Base-by-base conservation (phyloP, 1,140 invertebrate genomes). In the Caenorhabditis brenneri region DNA sequence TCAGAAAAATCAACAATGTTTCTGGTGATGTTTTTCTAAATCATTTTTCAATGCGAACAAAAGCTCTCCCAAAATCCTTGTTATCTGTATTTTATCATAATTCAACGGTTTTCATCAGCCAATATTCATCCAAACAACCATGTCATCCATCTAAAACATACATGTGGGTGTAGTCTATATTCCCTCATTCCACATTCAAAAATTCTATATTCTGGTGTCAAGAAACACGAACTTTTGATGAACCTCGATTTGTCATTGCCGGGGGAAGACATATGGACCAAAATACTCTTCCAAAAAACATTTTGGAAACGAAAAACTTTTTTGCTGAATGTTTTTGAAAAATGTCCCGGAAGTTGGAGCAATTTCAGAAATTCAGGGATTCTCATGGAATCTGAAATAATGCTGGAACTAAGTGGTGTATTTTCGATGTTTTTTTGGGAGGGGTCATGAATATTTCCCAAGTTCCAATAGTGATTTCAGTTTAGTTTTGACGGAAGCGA, bases 151-250 rank as follows among this genome's bases (percentile, higher is more conserved):
- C 24, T 19, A 19, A 24, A 46, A 36, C 33, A 51, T 51, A 16
- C 15, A 48, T 48, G 74, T 27, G 74, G 39, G 39, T 79, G 74
- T 51, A 79, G 6, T n/a, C 1, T 12, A 29, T 7, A 1, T 27
- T 27, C 10, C n/a, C 49, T 51, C 24, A 48, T 29, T 27, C 22
- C 36, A 19, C 74, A 36, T 29, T 19, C 12, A 9, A 19, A n/a
- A 10, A 65, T 65, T 24, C 29, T 7, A 65, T 65, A 36, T 36
- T 65, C 58, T 16, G 58, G 58, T 65, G 31, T 9, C 58, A 65
- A 33, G 58, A 65, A 65, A 31, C 58, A 65, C 58, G 58, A 65
- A 65, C 58, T 65, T 65, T 65, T 36, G 58, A 65, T 65, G 58
- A 65, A 1, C 58, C 29, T 36, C 58, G 7, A 65, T 65, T 65